These are phyloP conservation scores for Apoda limacodes DNA, from an alignment of 2,888 invertebrate species.

Conservation along the genomic window DNA sequence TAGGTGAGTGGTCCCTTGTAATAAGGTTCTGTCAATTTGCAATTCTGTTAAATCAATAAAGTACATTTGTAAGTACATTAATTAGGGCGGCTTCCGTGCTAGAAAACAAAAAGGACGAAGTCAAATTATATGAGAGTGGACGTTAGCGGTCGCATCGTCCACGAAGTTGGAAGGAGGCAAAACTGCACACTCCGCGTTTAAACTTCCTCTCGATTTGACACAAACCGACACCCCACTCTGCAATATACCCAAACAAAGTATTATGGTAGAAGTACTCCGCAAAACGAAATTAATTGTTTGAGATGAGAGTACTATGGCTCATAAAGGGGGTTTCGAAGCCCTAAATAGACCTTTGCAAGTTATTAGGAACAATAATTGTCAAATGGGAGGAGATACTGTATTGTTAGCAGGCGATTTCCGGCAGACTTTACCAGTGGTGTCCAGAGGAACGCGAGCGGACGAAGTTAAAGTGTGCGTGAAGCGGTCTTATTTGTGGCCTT, in stretches of 20 bases:
- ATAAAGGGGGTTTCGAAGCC: conserved; percentile 17
- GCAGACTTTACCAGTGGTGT: conserved; percentile 15
- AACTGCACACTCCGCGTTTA: conserved; percentile 15
- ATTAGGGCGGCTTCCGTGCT: too few species aligned
- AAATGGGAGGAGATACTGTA: conserved; percentile 17
- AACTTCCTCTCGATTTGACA: conserved; percentile 15
- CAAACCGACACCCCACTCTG: conserved; percentile 12
- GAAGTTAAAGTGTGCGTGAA: conserved; percentile 5
- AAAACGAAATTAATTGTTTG: conserved; percentile 9
- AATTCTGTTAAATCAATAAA: too few species aligned
- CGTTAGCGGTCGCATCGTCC: too few species aligned
- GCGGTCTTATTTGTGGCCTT: conserved; percentile 6
- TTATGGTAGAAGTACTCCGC: conserved; percentile 9
- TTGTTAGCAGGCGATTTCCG: conserved; percentile 16
- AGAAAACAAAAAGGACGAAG: too few species aligned
- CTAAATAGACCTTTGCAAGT: conserved; percentile 15
- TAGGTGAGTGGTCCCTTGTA: too few species aligned
- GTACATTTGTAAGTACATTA: too few species aligned
- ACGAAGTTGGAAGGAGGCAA: conserved; percentile 13
- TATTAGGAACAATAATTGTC: conserved; percentile 10
- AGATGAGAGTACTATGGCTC: conserved; percentile 16
- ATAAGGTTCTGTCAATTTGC: too few species aligned
- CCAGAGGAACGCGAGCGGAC: conserved; percentile 15
- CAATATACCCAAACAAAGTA: conserved; percentile 12
- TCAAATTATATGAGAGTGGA: too few species aligned